phyloP scores from a whole-genome alignment of 2,888 invertebrate species.

The Nymphalis polychloros region DNA sequence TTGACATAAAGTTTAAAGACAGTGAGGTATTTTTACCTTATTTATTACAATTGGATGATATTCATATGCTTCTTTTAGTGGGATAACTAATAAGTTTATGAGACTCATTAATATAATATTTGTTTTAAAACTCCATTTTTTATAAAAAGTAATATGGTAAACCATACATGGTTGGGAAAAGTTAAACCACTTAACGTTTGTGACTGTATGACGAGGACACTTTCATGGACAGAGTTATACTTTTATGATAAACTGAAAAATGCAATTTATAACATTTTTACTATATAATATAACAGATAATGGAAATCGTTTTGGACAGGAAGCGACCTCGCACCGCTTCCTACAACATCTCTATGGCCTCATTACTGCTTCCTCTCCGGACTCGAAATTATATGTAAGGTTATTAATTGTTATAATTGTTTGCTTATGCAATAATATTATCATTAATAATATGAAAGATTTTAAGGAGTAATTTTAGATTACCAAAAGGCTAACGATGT shows the following conservation, averaged over 20 bases:
- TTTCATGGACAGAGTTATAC: no score
- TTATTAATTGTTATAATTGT: slow-evolving; percentile 42
- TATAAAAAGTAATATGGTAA: no score
- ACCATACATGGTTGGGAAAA: no score
- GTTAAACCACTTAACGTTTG: no score
- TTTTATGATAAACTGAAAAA: background rate
- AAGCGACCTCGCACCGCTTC: slow-evolving; percentile 58
- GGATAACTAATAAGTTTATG: no score
- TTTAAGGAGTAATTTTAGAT: slow-evolving; percentile 7
- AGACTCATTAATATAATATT: no score
- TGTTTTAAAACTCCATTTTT: no score
- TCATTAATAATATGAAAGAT: slow-evolving; percentile 27
- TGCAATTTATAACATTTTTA: background rate
- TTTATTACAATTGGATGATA: no score
- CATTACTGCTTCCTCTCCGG: slow-evolving; percentile 60
- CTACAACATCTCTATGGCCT: slow-evolving; percentile 55
- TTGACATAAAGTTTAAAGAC: no score
- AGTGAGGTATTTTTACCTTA: no score
- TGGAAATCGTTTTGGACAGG: slow-evolving; percentile 31
- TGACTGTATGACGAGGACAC: no score
- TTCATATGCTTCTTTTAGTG: no score
- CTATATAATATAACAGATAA: slow-evolving; percentile 7
- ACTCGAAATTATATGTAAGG: slow-evolving; percentile 38
- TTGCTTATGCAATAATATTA: slow-evolving; percentile 34
- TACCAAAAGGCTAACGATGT: slow-evolving; percentile 10